A percentile compares a stretch with the other conserved stretches of the same genome.
phyloP scores from a whole-genome alignment of 2,797 vertebrate species.

The Thaleichthys pacificus region DNA sequence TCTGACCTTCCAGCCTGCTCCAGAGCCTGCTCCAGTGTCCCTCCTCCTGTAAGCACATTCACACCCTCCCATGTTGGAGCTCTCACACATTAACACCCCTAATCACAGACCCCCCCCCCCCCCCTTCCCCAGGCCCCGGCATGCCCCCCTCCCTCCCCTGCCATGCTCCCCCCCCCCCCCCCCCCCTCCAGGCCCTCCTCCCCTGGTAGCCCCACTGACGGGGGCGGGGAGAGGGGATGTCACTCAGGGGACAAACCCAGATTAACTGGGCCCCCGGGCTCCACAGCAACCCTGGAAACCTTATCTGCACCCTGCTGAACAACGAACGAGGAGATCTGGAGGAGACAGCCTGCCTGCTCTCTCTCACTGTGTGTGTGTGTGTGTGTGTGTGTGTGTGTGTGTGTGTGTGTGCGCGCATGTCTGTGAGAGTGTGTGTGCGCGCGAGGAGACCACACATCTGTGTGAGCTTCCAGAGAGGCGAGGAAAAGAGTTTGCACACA shows the following conservation, averaged over 20 bases:
- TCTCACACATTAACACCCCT: slow-evolving; percentile 10
- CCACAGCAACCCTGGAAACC: slow-evolving; percentile 48
- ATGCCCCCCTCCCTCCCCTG: too few relatives aligned
- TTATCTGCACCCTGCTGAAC: slow-evolving; percentile 31
- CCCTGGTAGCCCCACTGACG: not conserved
- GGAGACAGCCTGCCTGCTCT: not conserved
- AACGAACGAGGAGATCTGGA: slow-evolving; percentile 30
- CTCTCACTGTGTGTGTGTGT: not conserved
- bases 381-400: not conserved
- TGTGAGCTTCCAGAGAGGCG: slow-evolving; percentile 34
- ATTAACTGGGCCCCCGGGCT: slow-evolving; percentile 51
- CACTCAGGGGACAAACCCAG: slow-evolving; percentile 49
- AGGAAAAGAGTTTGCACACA: slow-evolving; percentile 21
- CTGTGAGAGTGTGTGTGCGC: not conserved
- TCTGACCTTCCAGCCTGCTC: not conserved
- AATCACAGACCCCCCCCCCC: slow-evolving; percentile 1
- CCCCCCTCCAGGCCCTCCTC: slow-evolving; percentile 7
- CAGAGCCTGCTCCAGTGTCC: not conserved
- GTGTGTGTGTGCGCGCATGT: not conserved
- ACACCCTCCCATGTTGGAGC: not conserved
- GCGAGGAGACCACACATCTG: slow-evolving; percentile 39
- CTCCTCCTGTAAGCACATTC: not conserved
- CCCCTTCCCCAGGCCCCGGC: too few relatives aligned
- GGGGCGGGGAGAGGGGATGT: slow-evolving; percentile 40
- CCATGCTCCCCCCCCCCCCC: too few relatives aligned